Conservation (phyloP, 2,888 invertebrate species). For the Lumbricus terrestris region DNA sequence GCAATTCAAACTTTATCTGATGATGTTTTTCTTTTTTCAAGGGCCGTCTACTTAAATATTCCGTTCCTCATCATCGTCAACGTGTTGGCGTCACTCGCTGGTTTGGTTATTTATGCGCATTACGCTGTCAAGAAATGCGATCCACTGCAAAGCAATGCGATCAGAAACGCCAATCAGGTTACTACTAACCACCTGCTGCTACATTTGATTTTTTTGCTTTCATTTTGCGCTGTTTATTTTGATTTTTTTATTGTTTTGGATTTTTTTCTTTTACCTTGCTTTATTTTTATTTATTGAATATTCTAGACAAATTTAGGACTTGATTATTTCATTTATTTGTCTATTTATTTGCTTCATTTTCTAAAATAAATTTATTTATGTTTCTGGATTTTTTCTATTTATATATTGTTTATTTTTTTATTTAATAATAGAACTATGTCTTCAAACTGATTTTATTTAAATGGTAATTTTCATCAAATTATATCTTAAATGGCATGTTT, state of each 20-base stretch:
- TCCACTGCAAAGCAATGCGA: constrained; percentile 35
- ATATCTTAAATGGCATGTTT: neutral
- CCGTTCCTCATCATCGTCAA: constrained; percentile 40
- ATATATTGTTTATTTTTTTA: neutral
- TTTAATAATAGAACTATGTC: neutral
- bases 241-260: too few species aligned
- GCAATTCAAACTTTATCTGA: neutral
- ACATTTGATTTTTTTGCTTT: neutral
- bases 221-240: too few species aligned
- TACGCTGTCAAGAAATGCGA: constrained; percentile 61
- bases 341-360: too few species aligned
- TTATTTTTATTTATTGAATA: too few species aligned
- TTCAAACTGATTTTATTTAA: too few species aligned
- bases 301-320: too few species aligned
- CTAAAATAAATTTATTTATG: neutral
- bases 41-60: constrained; percentile 40
- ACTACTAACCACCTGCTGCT: too few species aligned
- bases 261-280: too few species aligned
- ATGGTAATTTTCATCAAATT: too few species aligned
- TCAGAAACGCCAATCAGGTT: constrained; percentile 42
- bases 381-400: neutral
- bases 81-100: constrained; percentile 66
- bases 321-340: too few species aligned
- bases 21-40: constrained; percentile 4
- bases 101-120: constrained; percentile 77